Evolutionary conservation across 2,113 vertebrate genomes (phyloP), one percentile per base, ranked within the genome.

Genomic region (Pseudorectes ferrugineus): DNA sequence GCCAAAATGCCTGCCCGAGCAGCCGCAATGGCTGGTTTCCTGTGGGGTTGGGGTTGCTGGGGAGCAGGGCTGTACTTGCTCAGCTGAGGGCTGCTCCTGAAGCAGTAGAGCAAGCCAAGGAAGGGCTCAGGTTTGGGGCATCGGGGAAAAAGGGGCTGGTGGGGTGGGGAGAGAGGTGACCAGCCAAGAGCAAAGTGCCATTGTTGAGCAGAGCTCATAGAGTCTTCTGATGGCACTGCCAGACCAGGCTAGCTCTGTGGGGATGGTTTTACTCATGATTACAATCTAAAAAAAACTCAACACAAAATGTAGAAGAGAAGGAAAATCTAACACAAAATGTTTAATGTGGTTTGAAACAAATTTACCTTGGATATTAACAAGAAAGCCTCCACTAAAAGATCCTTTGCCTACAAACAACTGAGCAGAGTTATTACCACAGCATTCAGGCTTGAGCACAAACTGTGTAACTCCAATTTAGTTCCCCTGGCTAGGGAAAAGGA

Each of bases 91-190:
- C 23, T 70, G 48, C 35, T 84, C 13, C 73, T 55, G 52, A 36
- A 31, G 52, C 5, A 46, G n/a, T 6, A 59, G 48, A 42, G 33
- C 11, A 42, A 80, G 43, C 15, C 48, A 45, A 31, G 35, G 74
- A 63, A 17, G 13, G 35, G 55, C 28, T 93, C 4, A 6, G 2
- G 1, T 51, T 29, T 72, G 48, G 40, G 35, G 23, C 6, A 26
- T 0, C 2, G 13, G 7, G 26, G 25, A 42, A 9, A 0, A 3
- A 72, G 67, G 0, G 1, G 13, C 25, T 72, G 76, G 20, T 12
- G 6, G 38, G 28, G 15, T 11, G 11, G 17, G 40, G 54, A 35
- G 33, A 54, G 46, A 90, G 24, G 10, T 33, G 33, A 18, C 18
- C 70, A 88, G 57, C 4, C 42, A 51, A 77, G 46, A 85, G 4